These are phyloP conservation scores for Hippocampus guttulatus DNA, from an alignment of 2,113 vertebrate genomes.

Conservation along the genomic window DNA sequence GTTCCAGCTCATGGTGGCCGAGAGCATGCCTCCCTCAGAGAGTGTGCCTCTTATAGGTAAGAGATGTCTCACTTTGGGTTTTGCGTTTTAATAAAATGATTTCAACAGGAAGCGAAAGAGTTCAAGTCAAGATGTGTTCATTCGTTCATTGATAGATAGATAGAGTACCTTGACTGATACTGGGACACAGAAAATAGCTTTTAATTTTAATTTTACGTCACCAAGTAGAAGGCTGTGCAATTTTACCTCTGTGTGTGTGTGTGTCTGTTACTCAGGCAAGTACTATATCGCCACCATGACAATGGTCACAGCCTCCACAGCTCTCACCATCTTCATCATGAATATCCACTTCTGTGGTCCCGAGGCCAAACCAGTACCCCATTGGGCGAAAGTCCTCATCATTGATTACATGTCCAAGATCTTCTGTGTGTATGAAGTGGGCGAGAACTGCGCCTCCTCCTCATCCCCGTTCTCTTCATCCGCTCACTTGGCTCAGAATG, in stretches of 20 bases:
- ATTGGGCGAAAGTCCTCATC: conserved; percentile 91
- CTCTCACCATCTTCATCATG: conserved; percentile 97
- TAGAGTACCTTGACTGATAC: background rate
- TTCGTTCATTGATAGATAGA: too few species aligned
- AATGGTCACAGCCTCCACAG: conserved; percentile 94
- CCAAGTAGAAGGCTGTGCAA: background rate
- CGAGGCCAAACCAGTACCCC: conserved; percentile 91
- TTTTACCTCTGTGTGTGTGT: background rate
- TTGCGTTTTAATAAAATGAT: background rate
- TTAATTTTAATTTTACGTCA: background rate
- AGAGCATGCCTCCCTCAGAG: conserved; percentile 98
- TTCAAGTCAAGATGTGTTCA: too few species aligned
- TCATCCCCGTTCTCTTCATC: conserved; percentile 30
- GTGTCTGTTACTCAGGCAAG: conserved; percentile 77
- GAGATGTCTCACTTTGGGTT: conserved; percentile 12
- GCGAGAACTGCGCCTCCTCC: conserved; percentile 82
- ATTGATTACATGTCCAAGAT: conserved; percentile 96
- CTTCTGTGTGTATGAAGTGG: conserved; percentile 93
- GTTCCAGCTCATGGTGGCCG: conserved; percentile 97
- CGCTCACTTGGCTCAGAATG: conserved; percentile 32
- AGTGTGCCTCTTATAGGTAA: conserved; percentile 93
- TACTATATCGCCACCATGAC: conserved; percentile 99
- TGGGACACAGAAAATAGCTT: background rate
- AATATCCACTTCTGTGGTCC: conserved; percentile 95
- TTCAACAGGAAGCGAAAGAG: too few species aligned